A percentile compares a stretch with the other conserved stretches of the same genome.
These are phyloP conservation scores for Remorina albescens DNA, from an alignment of 2,797 vertebrate genomes.

Conservation along the genomic window DNA sequence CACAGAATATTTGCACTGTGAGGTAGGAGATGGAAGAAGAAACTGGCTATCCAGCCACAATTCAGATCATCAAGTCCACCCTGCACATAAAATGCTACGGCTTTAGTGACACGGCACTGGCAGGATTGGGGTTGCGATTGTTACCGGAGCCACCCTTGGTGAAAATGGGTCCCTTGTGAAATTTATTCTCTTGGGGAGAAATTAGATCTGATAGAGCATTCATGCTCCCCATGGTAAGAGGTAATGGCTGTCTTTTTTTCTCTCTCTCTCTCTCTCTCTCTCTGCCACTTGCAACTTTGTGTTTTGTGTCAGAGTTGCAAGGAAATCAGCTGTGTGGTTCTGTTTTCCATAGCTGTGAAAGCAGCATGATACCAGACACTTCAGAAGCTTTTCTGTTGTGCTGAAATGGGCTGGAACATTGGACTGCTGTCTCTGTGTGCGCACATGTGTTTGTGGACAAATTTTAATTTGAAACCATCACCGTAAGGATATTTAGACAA, in stretches of 20 bases:
- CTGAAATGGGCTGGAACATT: slow-evolving; percentile 70
- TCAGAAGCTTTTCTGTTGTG: slow-evolving; percentile 58
- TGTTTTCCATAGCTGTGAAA: slow-evolving; percentile 52
- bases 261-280: slow-evolving; percentile 1
- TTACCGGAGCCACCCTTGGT: background rate
- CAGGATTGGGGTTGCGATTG: background rate
- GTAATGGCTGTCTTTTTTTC: slow-evolving; percentile 12
- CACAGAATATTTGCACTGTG: background rate
- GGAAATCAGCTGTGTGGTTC: slow-evolving; percentile 67
- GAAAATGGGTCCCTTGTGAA: slow-evolving; percentile 14
- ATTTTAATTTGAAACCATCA: background rate
- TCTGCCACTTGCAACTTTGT: slow-evolving; percentile 33
- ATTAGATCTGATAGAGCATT: slow-evolving; percentile 44
- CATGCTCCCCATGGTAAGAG: slow-evolving; percentile 30
- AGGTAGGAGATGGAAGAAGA: background rate
- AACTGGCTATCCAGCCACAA: background rate
- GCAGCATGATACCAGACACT: slow-evolving; percentile 58
- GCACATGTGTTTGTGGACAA: background rate
- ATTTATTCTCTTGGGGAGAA: slow-evolving; percentile 28
- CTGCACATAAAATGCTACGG: background rate
- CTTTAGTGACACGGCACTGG: background rate
- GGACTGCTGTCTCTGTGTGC: slow-evolving; percentile 27
- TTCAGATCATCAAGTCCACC: background rate
- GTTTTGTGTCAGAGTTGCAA: slow-evolving; percentile 47
- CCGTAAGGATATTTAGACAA: background rate